Conservation (phyloP, 2,113 vertebrate species). For the Proterorhinus semilunaris region DNA sequence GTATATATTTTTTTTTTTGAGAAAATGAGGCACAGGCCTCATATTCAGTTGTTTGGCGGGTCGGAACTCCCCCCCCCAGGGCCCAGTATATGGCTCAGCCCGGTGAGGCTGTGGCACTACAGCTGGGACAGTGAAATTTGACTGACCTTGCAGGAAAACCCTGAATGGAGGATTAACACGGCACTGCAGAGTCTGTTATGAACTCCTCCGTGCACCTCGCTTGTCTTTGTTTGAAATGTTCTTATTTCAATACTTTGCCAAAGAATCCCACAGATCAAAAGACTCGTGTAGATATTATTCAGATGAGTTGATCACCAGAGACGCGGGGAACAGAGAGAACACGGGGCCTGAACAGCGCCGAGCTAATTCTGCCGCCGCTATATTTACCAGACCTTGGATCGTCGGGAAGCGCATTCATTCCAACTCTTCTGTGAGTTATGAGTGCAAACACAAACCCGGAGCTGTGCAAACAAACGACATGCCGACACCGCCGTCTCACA, state of each 20-base stretch:
- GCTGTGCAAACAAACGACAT: not conserved
- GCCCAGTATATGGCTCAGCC: no score
- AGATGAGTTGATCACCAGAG: constrained; percentile 14
- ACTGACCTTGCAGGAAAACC: no score
- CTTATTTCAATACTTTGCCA: not conserved
- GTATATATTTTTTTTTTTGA: no score
- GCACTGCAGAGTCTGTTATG: no score
- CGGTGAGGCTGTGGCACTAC: no score
- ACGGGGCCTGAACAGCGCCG: not conserved
- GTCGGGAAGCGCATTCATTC: constrained; percentile 5
- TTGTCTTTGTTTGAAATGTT: not conserved
- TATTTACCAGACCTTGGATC: constrained; percentile 4
- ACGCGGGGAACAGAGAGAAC: constrained; percentile 19
- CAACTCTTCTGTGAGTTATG: not conserved
- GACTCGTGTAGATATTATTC: constrained; percentile 4
- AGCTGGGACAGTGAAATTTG: no score
- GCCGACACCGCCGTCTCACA: not conserved
- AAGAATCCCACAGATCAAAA: not conserved
- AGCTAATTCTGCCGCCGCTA: not conserved
- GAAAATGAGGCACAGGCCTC: no score
- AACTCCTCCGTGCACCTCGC: no score
- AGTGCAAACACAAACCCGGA: not conserved
- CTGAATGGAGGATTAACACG: no score
- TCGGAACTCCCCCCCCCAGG: no score
- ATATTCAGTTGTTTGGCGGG: no score